phyloP scores from a whole-genome alignment of 2,113 vertebrate genomes.

The Cynopterus brachyotis region DNA sequence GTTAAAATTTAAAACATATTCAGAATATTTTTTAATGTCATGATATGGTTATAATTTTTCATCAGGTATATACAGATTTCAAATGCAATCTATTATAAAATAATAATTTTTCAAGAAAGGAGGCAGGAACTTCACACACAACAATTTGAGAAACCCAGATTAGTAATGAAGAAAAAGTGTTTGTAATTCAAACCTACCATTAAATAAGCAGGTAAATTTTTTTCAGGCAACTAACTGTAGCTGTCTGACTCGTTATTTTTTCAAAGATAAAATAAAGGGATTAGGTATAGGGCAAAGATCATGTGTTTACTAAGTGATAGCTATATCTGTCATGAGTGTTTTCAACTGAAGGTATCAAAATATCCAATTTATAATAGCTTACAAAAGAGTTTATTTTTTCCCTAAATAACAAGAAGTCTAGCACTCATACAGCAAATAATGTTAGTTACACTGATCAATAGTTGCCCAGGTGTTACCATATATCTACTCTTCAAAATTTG shows the following conservation, averaged over 20 bases:
- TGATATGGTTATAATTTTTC: neutral
- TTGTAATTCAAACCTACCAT: neutral
- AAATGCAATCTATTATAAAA: neutral
- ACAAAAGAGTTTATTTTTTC: neutral
- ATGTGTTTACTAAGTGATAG: neutral
- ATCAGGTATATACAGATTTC: neutral
- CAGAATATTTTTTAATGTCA: conserved; percentile 6
- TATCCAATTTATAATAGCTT: neutral
- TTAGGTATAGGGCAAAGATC: neutral
- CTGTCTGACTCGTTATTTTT: neutral
- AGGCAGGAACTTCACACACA: neutral
- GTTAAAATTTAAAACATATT: neutral
- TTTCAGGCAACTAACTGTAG: neutral
- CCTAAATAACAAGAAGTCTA: neutral
- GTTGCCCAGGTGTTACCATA: neutral
- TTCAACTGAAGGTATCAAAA: neutral
- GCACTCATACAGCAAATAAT: neutral
- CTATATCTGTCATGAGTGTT: neutral
- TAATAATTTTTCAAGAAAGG: neutral
- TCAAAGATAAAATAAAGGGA: neutral
- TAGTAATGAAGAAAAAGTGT: neutral
- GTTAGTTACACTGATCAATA: neutral
- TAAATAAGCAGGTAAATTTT: neutral
- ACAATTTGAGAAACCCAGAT: neutral
- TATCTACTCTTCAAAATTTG: neutral